These are phyloP conservation scores for Ennomos erosarius DNA, from an alignment of 2,888 invertebrate species.

Conservation along the genomic window DNA sequence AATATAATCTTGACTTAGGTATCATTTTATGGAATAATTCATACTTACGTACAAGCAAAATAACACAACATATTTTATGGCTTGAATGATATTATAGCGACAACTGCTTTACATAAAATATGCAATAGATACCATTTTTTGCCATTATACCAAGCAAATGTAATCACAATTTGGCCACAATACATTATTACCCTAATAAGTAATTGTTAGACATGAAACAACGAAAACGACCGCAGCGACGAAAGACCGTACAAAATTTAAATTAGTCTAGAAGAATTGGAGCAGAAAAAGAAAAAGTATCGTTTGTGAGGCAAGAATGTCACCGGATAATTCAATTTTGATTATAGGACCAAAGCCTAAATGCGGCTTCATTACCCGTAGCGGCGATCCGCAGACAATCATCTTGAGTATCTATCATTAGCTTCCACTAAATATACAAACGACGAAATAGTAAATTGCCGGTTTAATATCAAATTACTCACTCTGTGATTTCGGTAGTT, in stretches of 20 bases:
- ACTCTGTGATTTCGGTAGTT: slow-evolving; percentile 69
- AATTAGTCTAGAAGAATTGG: slow-evolving; percentile 75
- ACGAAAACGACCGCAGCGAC: slow-evolving; percentile 23
- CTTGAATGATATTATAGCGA: too few species aligned
- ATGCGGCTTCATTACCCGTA: slow-evolving; percentile 78
- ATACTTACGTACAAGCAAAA: too few species aligned
- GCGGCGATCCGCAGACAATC: slow-evolving; percentile 81
- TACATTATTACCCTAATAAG: slow-evolving; percentile 23
- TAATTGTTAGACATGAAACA: slow-evolving; percentile 15
- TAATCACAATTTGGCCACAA: slow-evolving; percentile 18
- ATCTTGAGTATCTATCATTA: slow-evolving; percentile 82
- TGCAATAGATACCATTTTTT: not conserved
- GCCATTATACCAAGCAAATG: not conserved
- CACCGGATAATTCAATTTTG: slow-evolving; percentile 84
- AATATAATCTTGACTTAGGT: too few species aligned
- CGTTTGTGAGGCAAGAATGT: slow-evolving; percentile 76
- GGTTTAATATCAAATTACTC: slow-evolving; percentile 77
- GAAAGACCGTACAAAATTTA: slow-evolving; percentile 70
- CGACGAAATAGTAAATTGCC: slow-evolving; percentile 75
- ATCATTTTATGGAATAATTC: too few species aligned
- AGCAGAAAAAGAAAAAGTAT: slow-evolving; percentile 81
- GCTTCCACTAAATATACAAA: slow-evolving; percentile 72
- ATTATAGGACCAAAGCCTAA: slow-evolving; percentile 83
- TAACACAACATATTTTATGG: too few species aligned
- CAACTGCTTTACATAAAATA: too few species aligned